Percentiles rank a stretch among this genome's conserved stretches.
phyloP scores from a whole-genome alignment of 2,113 vertebrate species.

The Hepsetus odoe region DNA sequence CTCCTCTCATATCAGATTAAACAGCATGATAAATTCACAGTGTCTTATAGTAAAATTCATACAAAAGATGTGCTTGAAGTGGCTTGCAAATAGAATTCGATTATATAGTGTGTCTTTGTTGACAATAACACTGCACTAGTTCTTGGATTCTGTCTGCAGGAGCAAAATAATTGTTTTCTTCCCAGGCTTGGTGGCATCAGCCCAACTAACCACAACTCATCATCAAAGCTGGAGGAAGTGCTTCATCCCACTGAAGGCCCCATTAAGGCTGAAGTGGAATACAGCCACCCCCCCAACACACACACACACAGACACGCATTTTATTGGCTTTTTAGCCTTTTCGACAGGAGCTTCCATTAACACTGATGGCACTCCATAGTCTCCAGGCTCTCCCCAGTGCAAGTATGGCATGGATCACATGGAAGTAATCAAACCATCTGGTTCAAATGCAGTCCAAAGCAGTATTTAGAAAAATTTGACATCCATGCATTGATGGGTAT shows the following conservation, averaged over 20 bases:
- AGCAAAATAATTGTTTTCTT: conserved; percentile 61
- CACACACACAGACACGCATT: conserved; percentile 59
- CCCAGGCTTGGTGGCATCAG: conserved; percentile 65
- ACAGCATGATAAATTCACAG: not conserved
- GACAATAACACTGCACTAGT: conserved; percentile 20
- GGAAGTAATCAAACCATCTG: conserved; percentile 54
- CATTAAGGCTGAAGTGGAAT: conserved; percentile 80
- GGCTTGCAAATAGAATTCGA: not conserved
- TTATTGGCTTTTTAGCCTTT: conserved; percentile 82
- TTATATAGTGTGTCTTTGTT: conserved; percentile 13
- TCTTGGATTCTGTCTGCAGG: conserved; percentile 52
- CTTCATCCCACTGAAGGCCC: conserved; percentile 73
- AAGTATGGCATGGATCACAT: conserved; percentile 71
- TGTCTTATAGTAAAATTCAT: not conserved
- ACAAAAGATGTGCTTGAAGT: not conserved
- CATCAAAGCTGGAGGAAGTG: conserved; percentile 73
- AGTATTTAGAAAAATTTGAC: conserved; percentile 23
- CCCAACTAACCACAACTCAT: conserved; percentile 71
- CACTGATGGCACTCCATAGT: conserved; percentile 82
- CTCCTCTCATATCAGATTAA: not conserved
- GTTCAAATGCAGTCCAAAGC: conserved; percentile 47
- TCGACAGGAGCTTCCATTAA: conserved; percentile 83
- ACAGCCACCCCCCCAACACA: too few relatives aligned
- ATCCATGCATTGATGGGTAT: not conserved
- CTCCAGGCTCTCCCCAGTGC: conserved; percentile 77